Base-by-base conservation (phyloP, 2,888 invertebrate species). In the Incurvaria masculella region DNA sequence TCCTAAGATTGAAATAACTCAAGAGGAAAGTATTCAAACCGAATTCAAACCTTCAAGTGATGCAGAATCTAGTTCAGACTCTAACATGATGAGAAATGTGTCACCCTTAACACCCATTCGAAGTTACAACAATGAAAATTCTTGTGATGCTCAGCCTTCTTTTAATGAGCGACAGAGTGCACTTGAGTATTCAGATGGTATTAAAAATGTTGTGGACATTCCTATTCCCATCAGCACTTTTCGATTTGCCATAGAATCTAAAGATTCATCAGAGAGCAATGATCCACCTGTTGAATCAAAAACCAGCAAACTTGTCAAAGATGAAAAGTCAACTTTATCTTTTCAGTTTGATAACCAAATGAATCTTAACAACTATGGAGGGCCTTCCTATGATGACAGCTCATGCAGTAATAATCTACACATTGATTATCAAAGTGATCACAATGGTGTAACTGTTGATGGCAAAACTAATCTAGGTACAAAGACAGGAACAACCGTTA, bases 351-450 rank as follows among this genome's bases (percentile, higher is more conserved):
- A 61, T 39, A 72, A 65, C 50, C 72, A 74, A 66, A 65, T 71
- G 1, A 72, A 72, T 53, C 66, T 74, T 17, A 71, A 73, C 48
- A 64, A 66, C 2, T 72, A 67, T 50, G 69, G 66, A 47, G 74
- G 74, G 1, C 74, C 69, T 14, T 51, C 69, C 50, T 74, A 72
- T 50, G 74, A 78, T 44, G 79, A 75, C 45, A 80, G 74, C 57
- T 78, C 78, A 1, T 78, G 75, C 58, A 72, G 73, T 52, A 70
- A 73, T 52, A 70, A 69, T 44, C 57, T 73, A 47, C 74, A 69
- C 46, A 75, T 79, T 48, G 76, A 78, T 58, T 76, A 78, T 45
- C 78, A 78, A 60, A 78, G 74, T 57, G 78, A 78, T 53, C 68
- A 65, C 2, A 79, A 79, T 33, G 33, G 11, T 4, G 14, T 11